These are phyloP conservation scores for Julus scanicus DNA, from an alignment of 2,888 invertebrate species.

Conservation along the genomic window DNA sequence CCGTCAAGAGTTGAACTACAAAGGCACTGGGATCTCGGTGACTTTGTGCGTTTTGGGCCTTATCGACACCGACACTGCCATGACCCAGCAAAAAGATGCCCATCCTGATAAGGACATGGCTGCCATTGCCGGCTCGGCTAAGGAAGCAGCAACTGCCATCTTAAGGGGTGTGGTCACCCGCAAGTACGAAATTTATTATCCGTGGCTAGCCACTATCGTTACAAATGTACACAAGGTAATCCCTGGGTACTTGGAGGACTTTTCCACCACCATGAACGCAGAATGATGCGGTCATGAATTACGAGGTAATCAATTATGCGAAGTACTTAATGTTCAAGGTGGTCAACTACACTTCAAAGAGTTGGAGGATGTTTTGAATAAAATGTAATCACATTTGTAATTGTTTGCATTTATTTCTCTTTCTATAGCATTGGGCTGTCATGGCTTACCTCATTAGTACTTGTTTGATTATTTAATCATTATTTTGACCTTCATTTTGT, in stretches of 20 bases:
- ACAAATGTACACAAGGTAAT: slow-evolving; percentile 7
- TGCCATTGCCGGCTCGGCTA: neutral
- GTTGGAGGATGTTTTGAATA: neutral
- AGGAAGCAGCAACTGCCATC: slow-evolving; percentile 53
- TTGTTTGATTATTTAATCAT: too few relatives aligned
- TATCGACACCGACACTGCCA: slow-evolving; percentile 46
- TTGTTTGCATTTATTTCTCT: neutral
- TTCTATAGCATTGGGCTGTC: neutral
- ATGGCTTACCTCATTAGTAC: too few relatives aligned
- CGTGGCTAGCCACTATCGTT: neutral
- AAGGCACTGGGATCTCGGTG: slow-evolving; percentile 40
- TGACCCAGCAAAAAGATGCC: neutral
- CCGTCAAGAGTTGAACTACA: slow-evolving; percentile 49
- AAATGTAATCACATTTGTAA: neutral
- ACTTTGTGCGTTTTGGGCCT: slow-evolving; percentile 50
- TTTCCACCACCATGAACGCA: neutral
- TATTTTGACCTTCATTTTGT: too few relatives aligned
- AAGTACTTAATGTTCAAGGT: too few relatives aligned
- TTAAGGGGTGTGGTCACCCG: neutral
- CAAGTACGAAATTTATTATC: slow-evolving; percentile 50
- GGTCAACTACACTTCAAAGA: neutral
- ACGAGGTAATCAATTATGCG: too few relatives aligned
- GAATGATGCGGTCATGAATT: neutral
- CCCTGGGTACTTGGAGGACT: slow-evolving; percentile 37
- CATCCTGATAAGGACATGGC: neutral